Percentiles rank a stretch among this genome's conserved stretches.
Conservation (phyloP, 2,113 vertebrate species). For the Callospermophilus lateralis region DNA sequence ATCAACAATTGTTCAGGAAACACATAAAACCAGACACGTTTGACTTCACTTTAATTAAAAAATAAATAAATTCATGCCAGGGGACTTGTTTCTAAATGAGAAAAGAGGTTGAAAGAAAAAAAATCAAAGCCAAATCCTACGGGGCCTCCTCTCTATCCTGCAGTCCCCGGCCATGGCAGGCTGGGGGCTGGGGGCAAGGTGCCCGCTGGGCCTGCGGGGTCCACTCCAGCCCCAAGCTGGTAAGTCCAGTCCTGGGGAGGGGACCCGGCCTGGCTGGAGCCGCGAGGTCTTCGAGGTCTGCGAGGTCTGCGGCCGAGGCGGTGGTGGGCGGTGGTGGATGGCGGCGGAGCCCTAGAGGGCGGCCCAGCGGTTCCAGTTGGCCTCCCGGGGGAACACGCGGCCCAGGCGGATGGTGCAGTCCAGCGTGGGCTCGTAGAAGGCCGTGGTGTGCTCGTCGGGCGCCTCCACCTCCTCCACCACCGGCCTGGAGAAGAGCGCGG, state of each 20-base stretch:
- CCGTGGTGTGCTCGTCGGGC: not conserved
- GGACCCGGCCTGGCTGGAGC: too few relatives aligned
- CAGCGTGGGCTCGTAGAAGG: constrained; percentile 94
- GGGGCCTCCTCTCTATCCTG: not conserved
- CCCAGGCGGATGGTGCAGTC: constrained; percentile 93
- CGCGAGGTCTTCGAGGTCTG: too few relatives aligned
- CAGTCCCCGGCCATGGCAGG: not conserved
- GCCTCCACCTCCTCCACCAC: constrained; percentile 41
- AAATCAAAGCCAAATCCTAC: not conserved
- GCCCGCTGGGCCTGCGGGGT: too few relatives aligned
- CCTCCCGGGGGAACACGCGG: constrained; percentile 92
- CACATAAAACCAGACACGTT: not conserved
- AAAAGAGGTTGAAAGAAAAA: constrained; percentile 10
- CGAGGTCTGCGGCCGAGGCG: too few relatives aligned
- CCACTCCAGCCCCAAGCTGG: too few relatives aligned
- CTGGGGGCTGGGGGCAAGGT: too few relatives aligned
- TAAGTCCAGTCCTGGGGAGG: too few relatives aligned
- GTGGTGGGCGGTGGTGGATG: too few relatives aligned
- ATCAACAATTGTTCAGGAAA: not conserved
- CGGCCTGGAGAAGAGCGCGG: constrained; percentile 90
- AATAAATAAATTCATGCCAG: constrained; percentile 77
- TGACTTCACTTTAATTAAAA: constrained; percentile 75
- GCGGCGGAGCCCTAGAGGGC: constrained; percentile 64
- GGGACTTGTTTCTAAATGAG: constrained; percentile 20
- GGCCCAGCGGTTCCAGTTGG: constrained; percentile 94